Percentiles rank a stretch among this genome's conserved stretches.
phyloP scores from a whole-genome alignment of 2,797 vertebrate species.

The Bucorvus abyssinicus region DNA sequence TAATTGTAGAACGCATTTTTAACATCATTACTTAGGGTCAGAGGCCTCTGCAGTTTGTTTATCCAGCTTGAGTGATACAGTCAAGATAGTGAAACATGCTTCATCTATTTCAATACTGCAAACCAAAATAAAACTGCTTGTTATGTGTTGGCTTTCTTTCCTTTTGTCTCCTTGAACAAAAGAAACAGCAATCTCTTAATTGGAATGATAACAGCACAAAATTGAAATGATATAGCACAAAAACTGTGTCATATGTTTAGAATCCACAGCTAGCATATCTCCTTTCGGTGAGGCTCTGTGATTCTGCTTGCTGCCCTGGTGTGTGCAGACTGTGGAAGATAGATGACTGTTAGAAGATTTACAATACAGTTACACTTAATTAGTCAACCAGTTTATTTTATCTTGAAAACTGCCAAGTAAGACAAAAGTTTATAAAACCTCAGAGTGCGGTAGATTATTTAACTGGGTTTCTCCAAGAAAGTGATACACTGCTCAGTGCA shows the following conservation, averaged over 20 bases:
- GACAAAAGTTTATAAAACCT: background rate
- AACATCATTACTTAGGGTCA: slow-evolving; percentile 3
- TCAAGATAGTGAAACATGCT: background rate
- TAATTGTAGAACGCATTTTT: slow-evolving; percentile 27
- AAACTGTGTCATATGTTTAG: slow-evolving; percentile 58
- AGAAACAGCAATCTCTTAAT: slow-evolving; percentile 12
- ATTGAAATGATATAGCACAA: slow-evolving; percentile 45
- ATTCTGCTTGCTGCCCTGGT: background rate
- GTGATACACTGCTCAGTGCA: background rate
- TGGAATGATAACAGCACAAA: slow-evolving; percentile 33
- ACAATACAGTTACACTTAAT: slow-evolving; percentile 15
- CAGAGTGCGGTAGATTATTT: background rate
- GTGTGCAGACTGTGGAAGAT: background rate
- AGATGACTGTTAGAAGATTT: slow-evolving; percentile 24
- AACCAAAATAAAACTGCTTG: background rate
- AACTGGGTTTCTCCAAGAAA: background rate
- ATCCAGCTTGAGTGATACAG: background rate
- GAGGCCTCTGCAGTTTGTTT: background rate
- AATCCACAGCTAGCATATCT: slow-evolving; percentile 37
- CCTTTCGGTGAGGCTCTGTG: background rate
- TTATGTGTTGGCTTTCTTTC: slow-evolving; percentile 47
- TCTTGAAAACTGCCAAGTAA: slow-evolving; percentile 1
- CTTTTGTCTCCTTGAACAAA: slow-evolving; percentile 63
- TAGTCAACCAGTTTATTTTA: slow-evolving; percentile 9
- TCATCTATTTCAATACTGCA: slow-evolving; percentile 12